phyloP scores from a whole-genome alignment of 2,113 vertebrate genomes.

The Pterocles gutturalis region DNA sequence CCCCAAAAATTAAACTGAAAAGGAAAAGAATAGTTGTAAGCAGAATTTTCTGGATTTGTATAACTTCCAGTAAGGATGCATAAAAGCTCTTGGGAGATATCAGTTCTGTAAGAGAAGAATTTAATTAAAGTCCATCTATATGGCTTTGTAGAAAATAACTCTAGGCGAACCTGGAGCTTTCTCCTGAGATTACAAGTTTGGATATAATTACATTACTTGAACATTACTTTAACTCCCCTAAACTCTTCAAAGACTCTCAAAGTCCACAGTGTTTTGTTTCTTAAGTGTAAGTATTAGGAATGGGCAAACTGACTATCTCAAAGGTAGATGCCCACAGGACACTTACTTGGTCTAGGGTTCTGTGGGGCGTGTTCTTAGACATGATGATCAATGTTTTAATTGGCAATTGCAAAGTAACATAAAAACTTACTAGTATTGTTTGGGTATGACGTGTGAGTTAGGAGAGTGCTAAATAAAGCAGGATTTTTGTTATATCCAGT shows the following conservation, averaged over 20 bases:
- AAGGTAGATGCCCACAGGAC: neutral
- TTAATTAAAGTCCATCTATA: slow-evolving; percentile 6
- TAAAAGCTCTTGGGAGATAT: neutral
- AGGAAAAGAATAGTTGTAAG: neutral
- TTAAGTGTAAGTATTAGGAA: neutral
- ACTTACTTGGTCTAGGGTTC: neutral
- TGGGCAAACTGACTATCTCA: neutral
- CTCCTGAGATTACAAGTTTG: neutral
- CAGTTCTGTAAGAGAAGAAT: neutral
- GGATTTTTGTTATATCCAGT: neutral
- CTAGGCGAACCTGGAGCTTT: neutral
- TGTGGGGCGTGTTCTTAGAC: neutral
- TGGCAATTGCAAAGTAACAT: neutral
- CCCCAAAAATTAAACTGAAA: neutral
- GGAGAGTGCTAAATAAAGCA: neutral
- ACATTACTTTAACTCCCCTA: neutral
- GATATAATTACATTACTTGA: neutral
- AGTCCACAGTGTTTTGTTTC: neutral
- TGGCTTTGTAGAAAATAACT: neutral
- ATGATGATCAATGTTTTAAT: neutral
- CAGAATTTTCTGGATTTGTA: neutral
- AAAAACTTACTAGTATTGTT: neutral
- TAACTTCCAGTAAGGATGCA: neutral
- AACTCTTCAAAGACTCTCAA: neutral
- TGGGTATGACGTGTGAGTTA: neutral